phyloP scores from a whole-genome alignment of 2,113 vertebrate genomes.

The Embiotoca jacksoni region DNA sequence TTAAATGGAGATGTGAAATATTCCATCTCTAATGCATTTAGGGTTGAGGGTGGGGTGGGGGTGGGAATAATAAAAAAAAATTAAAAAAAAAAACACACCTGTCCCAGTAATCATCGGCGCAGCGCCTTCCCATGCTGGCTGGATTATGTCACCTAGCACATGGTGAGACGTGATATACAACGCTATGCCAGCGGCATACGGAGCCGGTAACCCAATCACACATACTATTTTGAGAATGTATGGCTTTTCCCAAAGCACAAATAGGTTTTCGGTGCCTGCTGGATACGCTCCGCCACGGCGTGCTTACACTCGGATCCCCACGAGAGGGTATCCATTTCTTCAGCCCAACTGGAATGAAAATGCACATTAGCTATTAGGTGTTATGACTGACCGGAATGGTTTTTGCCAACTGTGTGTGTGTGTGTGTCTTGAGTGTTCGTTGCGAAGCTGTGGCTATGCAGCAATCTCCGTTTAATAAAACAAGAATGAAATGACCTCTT shows the following conservation, averaged over 20 bases:
- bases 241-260: constrained; percentile 79
- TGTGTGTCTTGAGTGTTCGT: background rate
- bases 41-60: background rate
- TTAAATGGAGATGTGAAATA: constrained; percentile 69
- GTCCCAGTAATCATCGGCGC: constrained; percentile 70
- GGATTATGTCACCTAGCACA: constrained; percentile 80
- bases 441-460: background rate
- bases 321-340: constrained; percentile 71
- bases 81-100: constrained; percentile 79
- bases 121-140: constrained; percentile 57
- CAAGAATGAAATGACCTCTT: constrained; percentile 19
- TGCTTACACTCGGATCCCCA: constrained; percentile 61
- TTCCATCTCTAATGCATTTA: constrained; percentile 56
- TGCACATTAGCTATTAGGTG: constrained; percentile 61
- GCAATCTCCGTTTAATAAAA: constrained; percentile 36
- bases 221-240: constrained; percentile 82
- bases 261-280: constrained; percentile 72
- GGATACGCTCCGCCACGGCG: constrained; percentile 39
- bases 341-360: constrained; percentile 70
- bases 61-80: constrained; percentile 24
- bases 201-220: constrained; percentile 82
- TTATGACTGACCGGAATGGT: constrained; percentile 62
- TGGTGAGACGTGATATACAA: constrained; percentile 81
- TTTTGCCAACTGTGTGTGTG: constrained; percentile 56
- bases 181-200: constrained; percentile 61